These are phyloP conservation scores for Eilema griseolum DNA, from an alignment of 2,888 invertebrate species.

Conservation along the genomic window DNA sequence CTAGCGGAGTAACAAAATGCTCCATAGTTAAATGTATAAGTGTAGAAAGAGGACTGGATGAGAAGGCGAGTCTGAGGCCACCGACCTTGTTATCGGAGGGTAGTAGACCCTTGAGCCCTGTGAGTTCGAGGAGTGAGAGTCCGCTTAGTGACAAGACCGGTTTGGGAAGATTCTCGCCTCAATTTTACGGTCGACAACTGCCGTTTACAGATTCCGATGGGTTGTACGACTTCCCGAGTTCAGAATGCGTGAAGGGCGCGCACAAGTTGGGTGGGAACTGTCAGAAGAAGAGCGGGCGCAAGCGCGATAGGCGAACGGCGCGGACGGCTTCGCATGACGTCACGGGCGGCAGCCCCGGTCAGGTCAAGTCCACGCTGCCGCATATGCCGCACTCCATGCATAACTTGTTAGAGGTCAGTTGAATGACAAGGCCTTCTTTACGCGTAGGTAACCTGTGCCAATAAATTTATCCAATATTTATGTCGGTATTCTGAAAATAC, in stretches of 20 bases:
- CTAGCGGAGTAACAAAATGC: constrained; percentile 83
- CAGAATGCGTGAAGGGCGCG: constrained; percentile 88
- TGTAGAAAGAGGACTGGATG: constrained; percentile 85
- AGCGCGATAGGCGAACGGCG: constrained; percentile 88
- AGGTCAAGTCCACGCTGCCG: constrained; percentile 83
- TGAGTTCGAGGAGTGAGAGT: constrained; percentile 93
- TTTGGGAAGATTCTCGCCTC: constrained; percentile 90
- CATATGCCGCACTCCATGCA: constrained; percentile 85
- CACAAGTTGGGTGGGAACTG: constrained; percentile 81
- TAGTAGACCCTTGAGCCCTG: constrained; percentile 89
- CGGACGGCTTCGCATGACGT: constrained; percentile 82
- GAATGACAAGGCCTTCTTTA: not conserved
- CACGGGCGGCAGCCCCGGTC: constrained; percentile 68
- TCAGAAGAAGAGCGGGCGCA: constrained; percentile 88
- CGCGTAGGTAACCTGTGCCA: not conserved
- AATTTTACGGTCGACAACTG: constrained; percentile 90
- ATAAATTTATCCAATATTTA: not conserved
- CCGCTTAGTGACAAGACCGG: constrained; percentile 92
- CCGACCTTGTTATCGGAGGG: constrained; percentile 87
- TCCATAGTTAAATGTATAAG: constrained; percentile 86
- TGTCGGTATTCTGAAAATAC: no score
- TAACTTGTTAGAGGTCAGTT: constrained; percentile 87
- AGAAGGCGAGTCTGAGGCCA: constrained; percentile 76
- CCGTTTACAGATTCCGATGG: constrained; percentile 94
- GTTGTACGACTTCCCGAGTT: constrained; percentile 92